A percentile compares a stretch with the other conserved stretches of the same genome.
phyloP scores from a whole-genome alignment of 2,797 vertebrate genomes.

The Leucoraja ocellata region DNA sequence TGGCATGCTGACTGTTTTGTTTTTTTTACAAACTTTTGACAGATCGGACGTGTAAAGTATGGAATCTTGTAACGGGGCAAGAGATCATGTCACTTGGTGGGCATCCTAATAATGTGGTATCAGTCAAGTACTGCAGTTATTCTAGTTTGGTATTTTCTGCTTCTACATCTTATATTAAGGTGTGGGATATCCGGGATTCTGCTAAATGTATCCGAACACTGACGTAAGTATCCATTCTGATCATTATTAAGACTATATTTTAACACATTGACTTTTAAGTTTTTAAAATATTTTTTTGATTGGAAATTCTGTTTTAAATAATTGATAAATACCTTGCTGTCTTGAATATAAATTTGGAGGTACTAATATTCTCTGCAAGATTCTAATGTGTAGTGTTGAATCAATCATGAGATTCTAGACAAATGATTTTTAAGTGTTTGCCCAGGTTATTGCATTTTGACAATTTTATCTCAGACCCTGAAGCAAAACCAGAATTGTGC shows the following conservation, averaged over 20 bases:
- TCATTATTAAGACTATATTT: background rate
- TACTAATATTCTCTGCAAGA: background rate
- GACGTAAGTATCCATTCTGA: slow-evolving; percentile 64
- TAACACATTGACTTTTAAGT: background rate
- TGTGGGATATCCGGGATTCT: slow-evolving; percentile 94
- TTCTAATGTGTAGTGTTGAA: background rate
- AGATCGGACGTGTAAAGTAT: slow-evolving; percentile 96
- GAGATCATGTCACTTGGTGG: slow-evolving; percentile 95
- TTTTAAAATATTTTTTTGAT: background rate
- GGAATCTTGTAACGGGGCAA: slow-evolving; percentile 96
- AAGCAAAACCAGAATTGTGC: no score
- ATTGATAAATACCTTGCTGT: background rate
- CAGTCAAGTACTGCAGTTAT: slow-evolving; percentile 78
- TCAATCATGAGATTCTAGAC: background rate
- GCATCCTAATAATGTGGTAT: slow-evolving; percentile 88
- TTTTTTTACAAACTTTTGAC: slow-evolving; percentile 35
- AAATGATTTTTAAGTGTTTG: background rate
- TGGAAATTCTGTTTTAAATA: background rate
- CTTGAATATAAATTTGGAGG: background rate
- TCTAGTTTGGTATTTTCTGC: slow-evolving; percentile 88
- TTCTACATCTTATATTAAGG: slow-evolving; percentile 87
- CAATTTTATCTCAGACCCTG: background rate
- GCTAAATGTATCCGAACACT: slow-evolving; percentile 87
- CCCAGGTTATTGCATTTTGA: background rate
- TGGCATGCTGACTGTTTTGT: background rate